Evolutionary conservation across 2,888 invertebrate genomes (phyloP), one percentile per base, ranked within the genome.

Genomic region (Hydrotaea cyrtoneurina): DNA sequence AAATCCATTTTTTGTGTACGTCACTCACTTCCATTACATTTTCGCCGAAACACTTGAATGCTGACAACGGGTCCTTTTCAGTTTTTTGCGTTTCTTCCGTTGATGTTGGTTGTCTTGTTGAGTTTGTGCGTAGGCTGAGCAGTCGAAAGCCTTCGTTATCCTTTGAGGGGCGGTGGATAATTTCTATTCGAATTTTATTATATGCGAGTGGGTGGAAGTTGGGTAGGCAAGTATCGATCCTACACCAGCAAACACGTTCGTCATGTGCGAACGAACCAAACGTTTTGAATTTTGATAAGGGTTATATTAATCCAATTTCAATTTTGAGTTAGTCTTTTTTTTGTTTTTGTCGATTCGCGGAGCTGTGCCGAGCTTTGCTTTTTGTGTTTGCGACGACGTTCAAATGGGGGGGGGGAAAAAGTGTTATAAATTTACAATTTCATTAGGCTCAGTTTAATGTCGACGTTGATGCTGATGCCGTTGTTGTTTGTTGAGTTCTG

Each of bases 1-100:
- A 92, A 92, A 92, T 92, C 92, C 92, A 92, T 92, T 92, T 92
- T 92, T 92, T 92, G 90, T 90, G 89, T 88, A 88, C 89, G 89
- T 89, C 90, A 91, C 90, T 91, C 89, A 89, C 92, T 92, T 91
- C 92, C 92, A 92, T 92, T 92, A 92, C 92, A 92, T 92, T 90
- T 91, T 92, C 90, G 90, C n/a, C 26, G 11, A 43, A 74, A 90
- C 88, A 87, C 86, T 88, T 86, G 85, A 59, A 75, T 77, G 72
- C 76, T 76, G 71, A 64, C 19, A 76, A 72, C 64, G 64, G 64
- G 26, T 31, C 50, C 66, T 80, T 80, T n/a, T 76, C 55, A 13
- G 21, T 26, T 39, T 39, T 26, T 73, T 66, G 19, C 55, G 57
- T 4, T 31, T 8, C 11, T 13, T 8, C 39, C 39, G 39, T 39